These are phyloP conservation scores for Gobio occitaniae DNA, from an alignment of 2,797 vertebrate species.

Conservation along the genomic window DNA sequence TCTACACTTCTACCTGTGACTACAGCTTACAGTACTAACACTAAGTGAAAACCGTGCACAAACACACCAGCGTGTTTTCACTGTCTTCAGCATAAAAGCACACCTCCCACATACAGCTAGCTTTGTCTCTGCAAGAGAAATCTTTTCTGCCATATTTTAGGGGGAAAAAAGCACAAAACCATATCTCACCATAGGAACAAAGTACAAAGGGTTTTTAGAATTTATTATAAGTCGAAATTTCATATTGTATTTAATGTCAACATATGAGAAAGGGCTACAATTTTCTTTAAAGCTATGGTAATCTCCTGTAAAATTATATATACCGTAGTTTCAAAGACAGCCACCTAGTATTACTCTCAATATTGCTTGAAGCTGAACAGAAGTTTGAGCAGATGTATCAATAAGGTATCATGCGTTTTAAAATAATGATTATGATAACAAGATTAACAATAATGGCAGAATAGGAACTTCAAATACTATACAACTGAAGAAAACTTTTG, in stretches of 20 bases:
- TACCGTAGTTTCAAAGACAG: background rate
- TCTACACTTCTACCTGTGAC: conserved; percentile 41
- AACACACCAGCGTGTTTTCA: conserved; percentile 15
- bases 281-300: background rate
- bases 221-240: background rate
- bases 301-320: background rate
- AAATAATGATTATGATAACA: background rate
- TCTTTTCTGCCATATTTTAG: conserved; percentile 28
- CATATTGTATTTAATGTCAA: background rate
- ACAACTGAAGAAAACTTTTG: background rate
- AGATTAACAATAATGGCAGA: background rate
- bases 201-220: background rate
- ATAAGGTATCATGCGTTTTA: background rate
- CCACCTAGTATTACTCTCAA: background rate
- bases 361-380: background rate
- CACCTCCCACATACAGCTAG: conserved; percentile 33
- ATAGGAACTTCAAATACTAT: background rate
- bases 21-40: conserved; percentile 19
- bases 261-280: background rate
- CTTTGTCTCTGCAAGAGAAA: conserved; percentile 10
- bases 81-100: conserved; percentile 31
- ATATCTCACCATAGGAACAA: background rate
- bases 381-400: background rate
- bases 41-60: conserved; percentile 1
- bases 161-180: background rate